Evolutionary conservation across 2,888 invertebrate species (phyloP).

Genomic region (Diarsia mendica): DNA sequence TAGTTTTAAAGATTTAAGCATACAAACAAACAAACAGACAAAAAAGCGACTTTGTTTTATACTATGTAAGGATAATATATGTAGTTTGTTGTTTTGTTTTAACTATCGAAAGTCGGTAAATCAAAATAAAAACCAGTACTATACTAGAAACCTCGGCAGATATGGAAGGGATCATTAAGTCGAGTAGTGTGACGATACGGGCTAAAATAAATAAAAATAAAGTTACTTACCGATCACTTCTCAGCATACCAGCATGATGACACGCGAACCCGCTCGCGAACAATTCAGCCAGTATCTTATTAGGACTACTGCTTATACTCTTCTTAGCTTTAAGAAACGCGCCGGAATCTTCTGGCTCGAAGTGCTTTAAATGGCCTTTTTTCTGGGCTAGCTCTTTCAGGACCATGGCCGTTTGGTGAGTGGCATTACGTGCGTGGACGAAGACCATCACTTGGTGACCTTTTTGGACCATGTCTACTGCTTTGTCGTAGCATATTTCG

Average conservation of each 20-base stretch:
- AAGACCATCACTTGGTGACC: conserved; percentile 99
- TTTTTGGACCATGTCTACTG: conserved; percentile 94
- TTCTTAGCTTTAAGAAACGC: conserved; percentile 93
- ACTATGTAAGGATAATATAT: too few relatives aligned
- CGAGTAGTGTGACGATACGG: too few relatives aligned
- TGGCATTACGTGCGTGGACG: conserved; percentile 99
- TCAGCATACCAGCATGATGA: conserved; percentile 98
- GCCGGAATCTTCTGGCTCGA: conserved; percentile 92
- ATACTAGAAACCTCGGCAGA: too few relatives aligned
- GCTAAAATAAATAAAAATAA: neutral
- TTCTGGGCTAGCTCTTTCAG: conserved; percentile 95
- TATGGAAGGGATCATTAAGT: too few relatives aligned
- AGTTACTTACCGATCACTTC: conserved; percentile 93
- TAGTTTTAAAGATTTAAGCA: too few relatives aligned
- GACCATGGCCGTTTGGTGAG: conserved; percentile 96
- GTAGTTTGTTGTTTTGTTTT: too few relatives aligned
- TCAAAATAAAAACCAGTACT: too few relatives aligned
- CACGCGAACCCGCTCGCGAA: conserved; percentile 97
- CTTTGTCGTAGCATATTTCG: conserved; percentile 97
- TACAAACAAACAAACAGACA: too few relatives aligned
- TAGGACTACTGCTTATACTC: conserved; percentile 93
- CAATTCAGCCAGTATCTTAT: conserved; percentile 95
- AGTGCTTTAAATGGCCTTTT: conserved; percentile 93
- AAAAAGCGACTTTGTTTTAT: too few relatives aligned
- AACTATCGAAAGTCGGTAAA: too few relatives aligned